Base-by-base conservation (phyloP, 2,113 vertebrate species). In the human region DNA sequence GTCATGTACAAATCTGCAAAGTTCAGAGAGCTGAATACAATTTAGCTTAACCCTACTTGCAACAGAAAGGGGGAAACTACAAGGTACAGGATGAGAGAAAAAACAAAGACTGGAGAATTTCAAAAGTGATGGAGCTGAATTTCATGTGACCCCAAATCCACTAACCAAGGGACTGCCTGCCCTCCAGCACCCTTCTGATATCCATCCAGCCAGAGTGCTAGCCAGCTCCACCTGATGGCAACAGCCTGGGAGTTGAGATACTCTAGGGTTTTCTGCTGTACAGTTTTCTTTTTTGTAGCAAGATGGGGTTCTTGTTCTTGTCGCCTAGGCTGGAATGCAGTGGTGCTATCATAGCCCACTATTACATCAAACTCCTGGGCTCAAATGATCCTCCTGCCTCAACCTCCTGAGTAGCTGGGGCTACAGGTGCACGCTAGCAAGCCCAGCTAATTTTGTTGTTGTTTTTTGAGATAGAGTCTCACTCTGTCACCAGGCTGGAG, bases 41-140 rank as follows among this genome's bases (percentile, higher is more conserved):
- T 25, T 57, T 4, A 18, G 18, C 30, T 79, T 14, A 70, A 17
- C 17, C 81, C 61, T 57, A 59, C 50, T 86, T 17, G 4, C 2
- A 10, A 43, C 50, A 61, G 35, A 90, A 92, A 76, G 38, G 48
- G 18, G 20, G 52, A 55, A 55, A 55, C 52, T 55, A 7, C 18
- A 55, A 55, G 48, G 22, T 16, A 14, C 32, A 25, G n/a, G 48
- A 50, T 81, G 32, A 59, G 48, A 45, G 27, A 84, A 80, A 72
- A 92, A 90, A 86, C 57, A 73, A 76, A 88, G 35, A n/a, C 40
- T 89, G n/a, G 57, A 55, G 64, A 96, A 78, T 88, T 91, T 88
- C 30, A 83, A 23, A 94, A 79, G 32, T 10, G 35, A 90, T 38
- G 27, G 52, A 55, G 20, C 20, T 43, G 3, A 79, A 27, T 38